A percentile compares a stretch with the other conserved stretches of the same genome.
Conservation (phyloP, 64 coral and sea anemone genomes). For the Montipora efflorescens region DNA sequence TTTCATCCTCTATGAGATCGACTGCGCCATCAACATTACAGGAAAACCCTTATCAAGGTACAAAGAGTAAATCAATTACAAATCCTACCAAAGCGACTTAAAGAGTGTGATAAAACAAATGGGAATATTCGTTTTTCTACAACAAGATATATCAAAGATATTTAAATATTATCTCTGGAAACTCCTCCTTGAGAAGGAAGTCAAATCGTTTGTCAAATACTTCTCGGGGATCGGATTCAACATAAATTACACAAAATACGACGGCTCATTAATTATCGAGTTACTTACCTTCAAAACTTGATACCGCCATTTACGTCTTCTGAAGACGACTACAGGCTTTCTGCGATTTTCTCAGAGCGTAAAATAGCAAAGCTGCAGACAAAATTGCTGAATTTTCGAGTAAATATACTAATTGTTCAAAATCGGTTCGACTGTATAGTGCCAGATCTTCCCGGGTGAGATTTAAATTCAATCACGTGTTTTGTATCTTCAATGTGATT, state of each 20-base stretch:
- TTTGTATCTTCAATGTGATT: not conserved
- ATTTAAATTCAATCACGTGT: conserved; percentile 46
- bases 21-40: not conserved
- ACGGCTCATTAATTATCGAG: not conserved
- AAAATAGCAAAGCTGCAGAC: not conserved
- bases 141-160: too few species aligned
- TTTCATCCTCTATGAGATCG: conserved; percentile 77
- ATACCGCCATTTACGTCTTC: not conserved
- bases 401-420: not conserved
- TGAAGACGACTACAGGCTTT: not conserved
- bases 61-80: not conserved
- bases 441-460: conserved; percentile 45
- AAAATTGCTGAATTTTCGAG: not conserved
- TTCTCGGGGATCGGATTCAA: not conserved
- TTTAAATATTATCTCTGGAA: not conserved
- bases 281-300: conserved; percentile 21
- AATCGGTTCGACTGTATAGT: conserved; percentile 1
- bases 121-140: too few species aligned
- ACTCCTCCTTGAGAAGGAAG: not conserved
- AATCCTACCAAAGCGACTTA: not conserved
- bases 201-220: not conserved
- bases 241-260: not conserved
- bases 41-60: not conserved
- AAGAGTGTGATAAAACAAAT: not conserved
- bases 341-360: not conserved